These are phyloP conservation scores for Mesoclemmys tuberculata DNA, from an alignment of 2,113 vertebrate species.

Conservation along the genomic window DNA sequence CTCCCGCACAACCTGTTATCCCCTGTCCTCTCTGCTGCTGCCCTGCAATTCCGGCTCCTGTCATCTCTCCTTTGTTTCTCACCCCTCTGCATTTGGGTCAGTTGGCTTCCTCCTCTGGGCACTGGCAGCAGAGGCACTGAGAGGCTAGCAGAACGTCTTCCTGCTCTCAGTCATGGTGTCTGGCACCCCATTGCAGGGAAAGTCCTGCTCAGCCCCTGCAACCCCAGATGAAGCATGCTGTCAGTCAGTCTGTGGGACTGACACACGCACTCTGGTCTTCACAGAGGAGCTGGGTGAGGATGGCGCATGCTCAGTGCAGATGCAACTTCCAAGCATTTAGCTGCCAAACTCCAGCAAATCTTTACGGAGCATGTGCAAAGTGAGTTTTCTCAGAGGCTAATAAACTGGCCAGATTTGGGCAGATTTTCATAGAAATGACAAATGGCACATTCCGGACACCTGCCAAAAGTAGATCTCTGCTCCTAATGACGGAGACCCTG, in stretches of 20 bases:
- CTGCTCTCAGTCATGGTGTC: neutral
- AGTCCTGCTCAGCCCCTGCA: neutral
- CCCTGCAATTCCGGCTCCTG: neutral
- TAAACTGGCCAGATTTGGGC: neutral
- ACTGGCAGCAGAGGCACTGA: neutral
- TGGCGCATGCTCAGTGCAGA: neutral
- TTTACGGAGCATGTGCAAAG: neutral
- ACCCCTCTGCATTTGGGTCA: neutral
- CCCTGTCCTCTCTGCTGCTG: neutral
- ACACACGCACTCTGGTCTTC: neutral
- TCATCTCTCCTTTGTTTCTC: neutral
- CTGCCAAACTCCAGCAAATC: neutral
- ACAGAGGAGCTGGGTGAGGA: neutral
- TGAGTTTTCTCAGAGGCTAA: neutral
- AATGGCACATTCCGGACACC: neutral
- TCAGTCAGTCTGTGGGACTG: neutral
- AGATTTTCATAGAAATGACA: neutral
- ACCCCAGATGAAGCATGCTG: neutral
- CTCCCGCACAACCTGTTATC: too few species aligned
- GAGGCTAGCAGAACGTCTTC: neutral
- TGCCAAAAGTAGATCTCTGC: neutral
- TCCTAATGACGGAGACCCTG: neutral
- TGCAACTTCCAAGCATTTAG: neutral
- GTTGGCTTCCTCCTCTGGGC: neutral
- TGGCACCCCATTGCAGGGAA: neutral